These are phyloP conservation scores for Stenolophus ochropezus DNA, from an alignment of 2,888 invertebrate species.

Conservation along the genomic window DNA sequence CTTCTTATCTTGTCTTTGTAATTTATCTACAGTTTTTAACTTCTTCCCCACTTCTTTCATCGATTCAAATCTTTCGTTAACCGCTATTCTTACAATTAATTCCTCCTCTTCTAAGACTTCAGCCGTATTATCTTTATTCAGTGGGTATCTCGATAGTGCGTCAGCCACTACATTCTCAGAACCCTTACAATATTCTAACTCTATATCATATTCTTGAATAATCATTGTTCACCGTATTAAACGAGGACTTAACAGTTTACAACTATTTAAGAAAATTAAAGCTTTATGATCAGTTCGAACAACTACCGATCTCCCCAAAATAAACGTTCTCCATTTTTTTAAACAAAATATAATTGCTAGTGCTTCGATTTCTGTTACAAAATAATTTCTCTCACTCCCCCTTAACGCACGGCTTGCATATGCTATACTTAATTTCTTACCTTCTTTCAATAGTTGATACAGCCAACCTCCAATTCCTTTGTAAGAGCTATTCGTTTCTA, in stretches of 20 bases:
- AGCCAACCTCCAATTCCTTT: constrained; percentile 57
- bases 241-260: constrained; percentile 50
- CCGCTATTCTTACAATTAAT: too few species aligned
- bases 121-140: too few species aligned
- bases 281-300: constrained; percentile 61
- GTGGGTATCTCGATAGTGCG: constrained; percentile 8
- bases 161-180: constrained; percentile 59
- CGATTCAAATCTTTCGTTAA: too few species aligned
- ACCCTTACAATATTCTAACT: constrained; percentile 57
- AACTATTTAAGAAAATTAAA: constrained; percentile 46
- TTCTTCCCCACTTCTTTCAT: not conserved
- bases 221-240: constrained; percentile 59
- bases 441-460: constrained; percentile 40
- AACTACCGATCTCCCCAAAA: constrained; percentile 47
- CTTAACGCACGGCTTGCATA: constrained; percentile 57
- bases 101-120: too few species aligned
- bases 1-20: not conserved
- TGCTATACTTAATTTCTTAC: constrained; percentile 53
- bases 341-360: constrained; percentile 43
- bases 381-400: constrained; percentile 41
- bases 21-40: not conserved
- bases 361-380: constrained; percentile 58
- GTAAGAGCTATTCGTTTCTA: constrained; percentile 47
- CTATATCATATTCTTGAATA: constrained; percentile 57
- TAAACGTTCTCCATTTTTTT: constrained; percentile 55